Evolutionary conservation across 2,797 vertebrate genomes (phyloP), one percentile per base, ranked within the genome.

Genomic region (Chaunax sp.): DNA sequence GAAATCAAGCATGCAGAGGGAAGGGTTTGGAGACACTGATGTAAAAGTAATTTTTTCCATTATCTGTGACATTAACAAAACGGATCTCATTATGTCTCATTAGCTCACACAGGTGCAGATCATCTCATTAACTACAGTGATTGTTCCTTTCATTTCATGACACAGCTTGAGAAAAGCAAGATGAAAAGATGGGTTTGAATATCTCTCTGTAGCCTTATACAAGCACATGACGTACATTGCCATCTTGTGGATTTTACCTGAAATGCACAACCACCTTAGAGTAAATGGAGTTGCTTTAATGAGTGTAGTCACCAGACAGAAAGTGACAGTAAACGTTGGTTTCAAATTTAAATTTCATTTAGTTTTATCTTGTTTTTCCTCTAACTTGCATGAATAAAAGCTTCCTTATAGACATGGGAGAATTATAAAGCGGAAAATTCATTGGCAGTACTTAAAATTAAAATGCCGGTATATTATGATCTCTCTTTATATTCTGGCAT

Each of bases 201-300:
- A 22, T 28, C 22, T 60, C 64, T 26, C 44, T 25, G 38, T 23
- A 13, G 37, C 19, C 13, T 8, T 35, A 38, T 51, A 38, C 3
- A 3, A 13, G 35, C 16, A 33, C 51, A 69, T 73, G 81, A 86
- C 45, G 66, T 54, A 23, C 78, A 64, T 60, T 55, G 84, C 86
- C 90, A 91, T 74, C 89, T 84, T 72, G 85, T 87, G 90, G 88
- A 64, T 59, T 53, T 10, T 52, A 66, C n/a, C 47, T 56, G 83
- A 79, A 77, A 66, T 65, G 66, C 82, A 82, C 22, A 1, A 3
- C 20, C 44, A 49, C 22, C 8, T 0, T 9, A 30, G 4, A 30
- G 28, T 4, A 9, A 30, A 4, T 4, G 28, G 28, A 30, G 28
- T 30, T 9, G 9, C 28, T n/a, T n/a, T n/a, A n/a, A n/a, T n/a